phyloP scores from a whole-genome alignment of 2,113 vertebrate genomes.

The Sorex araneus region DNA sequence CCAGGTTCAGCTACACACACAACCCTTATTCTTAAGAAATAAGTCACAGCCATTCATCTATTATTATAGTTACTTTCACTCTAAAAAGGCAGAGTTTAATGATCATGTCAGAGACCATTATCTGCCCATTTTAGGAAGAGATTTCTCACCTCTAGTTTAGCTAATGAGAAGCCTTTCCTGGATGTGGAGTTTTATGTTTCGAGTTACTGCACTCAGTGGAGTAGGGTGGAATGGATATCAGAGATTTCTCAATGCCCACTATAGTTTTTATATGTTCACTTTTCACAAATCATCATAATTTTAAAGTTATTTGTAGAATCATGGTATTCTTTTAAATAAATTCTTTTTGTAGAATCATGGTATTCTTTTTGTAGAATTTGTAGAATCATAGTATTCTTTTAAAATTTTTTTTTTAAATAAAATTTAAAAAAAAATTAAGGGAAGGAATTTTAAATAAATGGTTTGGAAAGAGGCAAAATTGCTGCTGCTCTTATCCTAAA shows the following conservation, averaged over 20 bases:
- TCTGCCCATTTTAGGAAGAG: background rate
- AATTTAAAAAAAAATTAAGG: no score
- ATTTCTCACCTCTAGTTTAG: background rate
- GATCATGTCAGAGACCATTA: background rate
- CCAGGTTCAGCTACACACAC: no score
- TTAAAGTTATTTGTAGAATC: no score
- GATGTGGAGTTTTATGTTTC: background rate
- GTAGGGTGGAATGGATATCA: background rate
- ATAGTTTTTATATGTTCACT: no score
- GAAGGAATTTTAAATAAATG: background rate
- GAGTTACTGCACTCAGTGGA: background rate
- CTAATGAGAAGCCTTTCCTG: background rate
- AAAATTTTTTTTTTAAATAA: no score
- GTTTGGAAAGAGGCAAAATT: conserved; percentile 9
- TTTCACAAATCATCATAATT: no score
- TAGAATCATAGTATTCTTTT: no score
- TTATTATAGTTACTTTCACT: background rate
- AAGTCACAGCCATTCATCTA: background rate
- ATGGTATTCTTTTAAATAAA: no score
- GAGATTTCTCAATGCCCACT: background rate
- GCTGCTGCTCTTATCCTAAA: background rate
- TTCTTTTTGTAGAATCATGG: no score
- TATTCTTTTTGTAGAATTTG: no score
- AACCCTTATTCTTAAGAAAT: conserved; percentile 26
- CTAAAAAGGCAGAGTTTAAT: background rate